Evolutionary conservation across 1,140 invertebrate species (phyloP), one percentile per base, ranked within the genome.

Genomic region (Scaptomyza hsui): DNA sequence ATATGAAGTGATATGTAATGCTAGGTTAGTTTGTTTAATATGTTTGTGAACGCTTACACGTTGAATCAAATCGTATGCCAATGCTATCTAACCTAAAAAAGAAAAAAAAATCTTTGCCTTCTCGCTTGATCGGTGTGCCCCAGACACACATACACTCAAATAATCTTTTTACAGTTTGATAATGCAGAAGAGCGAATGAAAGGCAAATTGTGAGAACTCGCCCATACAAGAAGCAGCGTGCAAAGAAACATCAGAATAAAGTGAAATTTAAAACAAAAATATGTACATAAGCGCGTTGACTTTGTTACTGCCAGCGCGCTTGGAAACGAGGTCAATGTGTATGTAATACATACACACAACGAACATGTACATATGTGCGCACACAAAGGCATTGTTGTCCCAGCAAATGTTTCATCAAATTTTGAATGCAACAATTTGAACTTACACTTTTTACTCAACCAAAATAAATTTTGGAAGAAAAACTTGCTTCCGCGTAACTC

Each of bases 361-460:
- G 72, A 41, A 61, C 19, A 39, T 39, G n/a, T 39, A 37, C 35
- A 55, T 65, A 63, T 49, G 32, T 32, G 4, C 18, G 35, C 5
- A 10, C 12, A 26, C 32, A 69, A 24, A 53, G 24, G 32, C 24
- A 13, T 69, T 63, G 41, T 55, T 42, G 24, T 7, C 18, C n/a
- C 6, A 26, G 9, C 12, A 3, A 16, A 35, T 10, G 7, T 19
- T 39, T 15, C 15, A 32, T 4, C 4, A 15, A 15, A 32, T 61
- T 56, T 48, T 24, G 9, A 51, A 16, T 65, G 26, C 16, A 35
- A 53, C 15, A 48, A 60, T 51, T 48, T 48, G 24, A 62, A 89
- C 83, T 82, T 88, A 82, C 83, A 82, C 83, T 88, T 88, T 88
- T 78, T 64, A 82, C 83, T 73, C 16, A 82, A 82, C 26, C 59